Evolutionary conservation across 2,113 vertebrate species (phyloP).

Genomic region (Merops nubicus): DNA sequence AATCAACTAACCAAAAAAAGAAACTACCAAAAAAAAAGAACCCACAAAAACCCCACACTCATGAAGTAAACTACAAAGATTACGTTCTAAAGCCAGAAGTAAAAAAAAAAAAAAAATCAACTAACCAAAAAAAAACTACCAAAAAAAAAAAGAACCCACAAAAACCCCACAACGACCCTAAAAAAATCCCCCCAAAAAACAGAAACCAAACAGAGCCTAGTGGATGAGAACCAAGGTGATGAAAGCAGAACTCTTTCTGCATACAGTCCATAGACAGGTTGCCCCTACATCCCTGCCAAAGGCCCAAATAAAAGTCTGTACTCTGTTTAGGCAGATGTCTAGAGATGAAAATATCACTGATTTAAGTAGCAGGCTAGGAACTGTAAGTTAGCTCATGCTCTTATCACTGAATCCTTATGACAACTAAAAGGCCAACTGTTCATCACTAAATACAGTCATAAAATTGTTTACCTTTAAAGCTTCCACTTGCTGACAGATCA

Average conservation of each 20-base stretch:
- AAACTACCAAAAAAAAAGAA: no score
- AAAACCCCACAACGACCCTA: no score
- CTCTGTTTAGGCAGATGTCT: background rate
- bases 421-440: background rate
- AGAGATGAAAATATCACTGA: background rate
- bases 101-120: no score
- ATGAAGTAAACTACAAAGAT: no score
- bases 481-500: conserved; percentile 94
- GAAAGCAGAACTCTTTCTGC: background rate
- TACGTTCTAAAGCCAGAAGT: no score
- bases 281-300: background rate
- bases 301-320: background rate
- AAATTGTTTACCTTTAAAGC: conserved; percentile 88
- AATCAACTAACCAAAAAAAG: no score
- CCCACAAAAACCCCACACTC: no score
- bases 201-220: background rate
- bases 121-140: no score
- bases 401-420: background rate
- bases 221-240: background rate
- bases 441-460: background rate
- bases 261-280: background rate
- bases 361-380: background rate
- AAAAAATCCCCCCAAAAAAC: no score
- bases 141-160: no score
- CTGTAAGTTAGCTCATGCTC: background rate